These are phyloP conservation scores for Clarias batrachus DNA, from an alignment of 2,113 vertebrate genomes.

Conservation along the genomic window DNA sequence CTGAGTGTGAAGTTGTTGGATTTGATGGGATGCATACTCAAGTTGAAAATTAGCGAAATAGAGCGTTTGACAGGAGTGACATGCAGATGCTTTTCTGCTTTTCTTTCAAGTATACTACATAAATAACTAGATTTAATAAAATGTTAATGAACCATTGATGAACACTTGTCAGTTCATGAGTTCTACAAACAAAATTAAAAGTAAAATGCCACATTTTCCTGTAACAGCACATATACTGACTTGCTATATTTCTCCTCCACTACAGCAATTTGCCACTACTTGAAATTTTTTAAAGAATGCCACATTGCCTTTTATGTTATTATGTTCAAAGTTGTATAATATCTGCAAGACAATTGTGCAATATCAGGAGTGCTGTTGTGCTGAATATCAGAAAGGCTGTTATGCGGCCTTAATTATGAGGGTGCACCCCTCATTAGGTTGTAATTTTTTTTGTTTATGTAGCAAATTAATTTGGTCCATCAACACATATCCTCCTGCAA, in stretches of 20 bases:
- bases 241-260: background rate
- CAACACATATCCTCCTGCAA: too few species aligned
- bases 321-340: background rate
- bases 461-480: too few species aligned
- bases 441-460: too few species aligned
- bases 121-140: conserved; percentile 4
- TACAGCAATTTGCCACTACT: background rate
- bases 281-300: background rate
- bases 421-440: too few species aligned
- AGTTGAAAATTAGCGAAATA: conserved; percentile 4
- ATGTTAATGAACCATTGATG: background rate
- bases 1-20: conserved; percentile 7
- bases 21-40: conserved; percentile 6
- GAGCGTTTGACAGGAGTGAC: background rate
- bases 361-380: too few species aligned
- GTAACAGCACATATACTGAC: background rate
- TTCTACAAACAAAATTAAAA: background rate
- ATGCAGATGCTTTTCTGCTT: background rate
- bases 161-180: background rate
- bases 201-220: background rate
- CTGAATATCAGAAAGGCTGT: too few species aligned
- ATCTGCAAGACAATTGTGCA: too few species aligned
- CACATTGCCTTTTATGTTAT: background rate
- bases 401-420: too few species aligned
- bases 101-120: background rate